Conservation (phyloP, 2,113 vertebrate genomes). For the Siniperca knerii region DNA sequence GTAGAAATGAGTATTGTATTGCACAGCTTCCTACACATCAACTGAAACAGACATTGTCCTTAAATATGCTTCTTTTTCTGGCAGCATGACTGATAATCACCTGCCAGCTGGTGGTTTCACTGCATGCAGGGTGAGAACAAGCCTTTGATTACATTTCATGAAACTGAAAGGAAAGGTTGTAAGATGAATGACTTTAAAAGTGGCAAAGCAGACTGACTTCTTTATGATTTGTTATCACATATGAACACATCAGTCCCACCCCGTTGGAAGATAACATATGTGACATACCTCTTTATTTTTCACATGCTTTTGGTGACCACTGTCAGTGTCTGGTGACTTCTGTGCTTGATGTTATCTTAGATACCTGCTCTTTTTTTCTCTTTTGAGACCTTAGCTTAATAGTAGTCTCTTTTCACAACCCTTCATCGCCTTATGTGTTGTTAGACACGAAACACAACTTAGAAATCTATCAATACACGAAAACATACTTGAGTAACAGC, state of each 20-base stretch:
- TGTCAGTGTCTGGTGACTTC: neutral
- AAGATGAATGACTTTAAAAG: too few species aligned
- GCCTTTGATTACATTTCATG: neutral
- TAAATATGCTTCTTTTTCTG: constrained; percentile 13
- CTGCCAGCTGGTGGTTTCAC: constrained; percentile 17
- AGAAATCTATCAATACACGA: neutral
- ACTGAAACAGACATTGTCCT: neutral
- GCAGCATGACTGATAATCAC: constrained; percentile 34
- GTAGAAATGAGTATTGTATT: constrained; percentile 28
- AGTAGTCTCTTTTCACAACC: neutral
- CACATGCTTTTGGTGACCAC: neutral
- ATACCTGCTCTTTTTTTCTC: neutral
- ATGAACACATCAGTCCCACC: constrained; percentile 3
- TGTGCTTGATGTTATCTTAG: constrained; percentile 25
- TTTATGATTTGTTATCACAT: constrained; percentile 21
- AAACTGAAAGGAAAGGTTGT: neutral
- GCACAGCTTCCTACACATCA: constrained; percentile 15
- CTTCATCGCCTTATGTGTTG: neutral
- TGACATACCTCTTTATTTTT: constrained; percentile 42
- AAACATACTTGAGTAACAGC: neutral
- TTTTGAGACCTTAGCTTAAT: neutral
- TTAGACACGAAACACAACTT: neutral
- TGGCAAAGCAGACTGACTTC: neutral
- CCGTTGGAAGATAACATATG: constrained; percentile 35
- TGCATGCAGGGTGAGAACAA: neutral